A percentile compares a stretch with the other conserved stretches of the same genome.
Evolutionary conservation across 2,888 invertebrate species (phyloP).

Genomic region (Homarus gammarus): DNA sequence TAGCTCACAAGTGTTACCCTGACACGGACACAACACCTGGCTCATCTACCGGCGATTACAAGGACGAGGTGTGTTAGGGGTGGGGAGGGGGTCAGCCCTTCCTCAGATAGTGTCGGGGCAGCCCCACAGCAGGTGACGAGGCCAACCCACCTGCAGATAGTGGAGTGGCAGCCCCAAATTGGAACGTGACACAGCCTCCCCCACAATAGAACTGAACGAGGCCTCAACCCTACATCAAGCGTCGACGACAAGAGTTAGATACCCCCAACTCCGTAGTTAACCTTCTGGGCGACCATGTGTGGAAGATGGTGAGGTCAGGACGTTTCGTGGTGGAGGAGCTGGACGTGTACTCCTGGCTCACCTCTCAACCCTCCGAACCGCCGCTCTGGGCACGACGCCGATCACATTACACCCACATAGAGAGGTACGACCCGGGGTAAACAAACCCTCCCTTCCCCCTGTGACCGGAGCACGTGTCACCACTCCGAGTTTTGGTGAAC

Average conservation of each 20-base stretch:
- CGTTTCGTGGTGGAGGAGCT: constrained; percentile 39
- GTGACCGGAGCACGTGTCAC: neutral
- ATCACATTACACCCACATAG: neutral
- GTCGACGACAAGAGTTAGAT: no score
- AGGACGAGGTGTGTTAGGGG: neutral
- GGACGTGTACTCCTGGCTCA: constrained; percentile 39
- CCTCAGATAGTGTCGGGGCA: no score
- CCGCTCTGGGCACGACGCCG: neutral
- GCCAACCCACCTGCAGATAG: no score
- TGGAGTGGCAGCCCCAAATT: no score
- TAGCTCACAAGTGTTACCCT: no score
- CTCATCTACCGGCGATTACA: neutral
- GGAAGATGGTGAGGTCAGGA: constrained; percentile 45
- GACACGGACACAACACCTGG: neutral
- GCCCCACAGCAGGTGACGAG: no score
- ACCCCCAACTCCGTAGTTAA: no score
- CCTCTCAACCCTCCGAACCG: constrained; percentile 15
- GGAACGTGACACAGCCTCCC: neutral
- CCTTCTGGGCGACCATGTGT: neutral
- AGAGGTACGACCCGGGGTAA: neutral
- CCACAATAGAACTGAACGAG: no score
- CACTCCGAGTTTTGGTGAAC: neutral
- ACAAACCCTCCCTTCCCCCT: no score
- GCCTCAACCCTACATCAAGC: no score
- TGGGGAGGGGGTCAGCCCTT: neutral